Conservation (phyloP, 2,888 invertebrate genomes). For the Diploptera punctata region DNA sequence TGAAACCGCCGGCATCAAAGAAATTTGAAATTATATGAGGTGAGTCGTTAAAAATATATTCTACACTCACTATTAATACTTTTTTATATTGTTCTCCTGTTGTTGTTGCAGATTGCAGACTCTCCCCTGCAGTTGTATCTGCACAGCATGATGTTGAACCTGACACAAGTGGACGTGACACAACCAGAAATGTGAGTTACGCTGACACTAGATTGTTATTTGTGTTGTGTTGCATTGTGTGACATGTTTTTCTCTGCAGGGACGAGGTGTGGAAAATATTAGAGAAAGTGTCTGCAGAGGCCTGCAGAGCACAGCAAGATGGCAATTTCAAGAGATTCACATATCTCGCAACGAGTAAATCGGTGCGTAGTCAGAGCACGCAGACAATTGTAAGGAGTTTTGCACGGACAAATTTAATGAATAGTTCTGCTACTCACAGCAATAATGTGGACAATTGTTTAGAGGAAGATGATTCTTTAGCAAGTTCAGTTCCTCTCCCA, state of each 20-base stretch:
- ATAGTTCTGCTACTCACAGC: no score
- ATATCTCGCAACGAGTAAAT: not conserved
- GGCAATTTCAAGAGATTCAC: no score
- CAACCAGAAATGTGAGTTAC: slow-evolving; percentile 44
- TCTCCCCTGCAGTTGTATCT: slow-evolving; percentile 47
- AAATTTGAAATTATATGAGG: no score
- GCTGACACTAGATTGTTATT: no score
- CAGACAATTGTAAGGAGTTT: slow-evolving; percentile 22
- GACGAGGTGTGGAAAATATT: slow-evolving; percentile 46
- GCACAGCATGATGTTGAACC: slow-evolving; percentile 47
- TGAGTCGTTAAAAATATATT: no score
- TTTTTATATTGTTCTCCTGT: no score
- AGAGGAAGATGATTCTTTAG: not conserved
- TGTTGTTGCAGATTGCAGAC: slow-evolving; percentile 46
- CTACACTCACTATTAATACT: no score
- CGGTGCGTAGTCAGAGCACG: slow-evolving; percentile 19
- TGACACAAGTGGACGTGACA: slow-evolving; percentile 46
- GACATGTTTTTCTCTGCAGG: no score
- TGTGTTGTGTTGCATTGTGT: no score
- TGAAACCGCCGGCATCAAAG: no score
- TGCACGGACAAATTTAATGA: no score
- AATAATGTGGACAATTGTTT: no score
- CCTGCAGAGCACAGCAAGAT: not conserved
- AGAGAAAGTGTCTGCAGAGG: slow-evolving; percentile 44
- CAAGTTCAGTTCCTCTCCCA: slow-evolving; percentile 28